Evolutionary conservation across 1,140 invertebrate genomes (phyloP), one percentile per base, ranked within the genome.

Genomic region (Drosophila gunungcola): DNA sequence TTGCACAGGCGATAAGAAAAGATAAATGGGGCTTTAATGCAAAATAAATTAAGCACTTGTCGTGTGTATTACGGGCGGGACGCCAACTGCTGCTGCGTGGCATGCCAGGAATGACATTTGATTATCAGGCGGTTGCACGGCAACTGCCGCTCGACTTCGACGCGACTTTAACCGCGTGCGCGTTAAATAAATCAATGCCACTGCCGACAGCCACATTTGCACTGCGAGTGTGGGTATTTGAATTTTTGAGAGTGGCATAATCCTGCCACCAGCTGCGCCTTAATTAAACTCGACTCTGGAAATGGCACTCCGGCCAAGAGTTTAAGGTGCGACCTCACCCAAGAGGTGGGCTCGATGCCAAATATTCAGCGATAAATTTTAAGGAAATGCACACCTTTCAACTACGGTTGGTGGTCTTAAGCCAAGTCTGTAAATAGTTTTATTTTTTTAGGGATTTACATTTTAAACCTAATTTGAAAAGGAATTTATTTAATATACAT

Each of bases 11-110:
- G 83, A 88, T 88, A 88, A 86, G 83, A 74, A 86, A 86, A 86
- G 83, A 86, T 86, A 86, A 86, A 86, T 86, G 83, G 79, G 83
- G 79, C 83, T 88, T 86, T 86, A 86, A 86, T 86, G 83, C 80
- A 86, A 79, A 86, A 86, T 88, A 86, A 86, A 86, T 86, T 86
- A 86, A 88, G 83, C 83, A 83, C 83, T 88, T 88, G 83, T 83
- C 84, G 83, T 83, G 80, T 83, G 79, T 88, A 78, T 78, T 86
- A 74, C 67, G 73, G 68, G 53, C 32, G 68, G 68, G 38, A 54
- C 45, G 43, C 29, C 52, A 39, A 52, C 60, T 51, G 25, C 39
- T 16, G 39, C 32, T 36, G 29, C 5, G 29, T 48, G 80, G 79
- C 42, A 83, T 82, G 79, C 67, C 72, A 73, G 48, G 79, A 88